phyloP scores from a whole-genome alignment of 2,797 vertebrate species.

The Pelodytes ibericus region DNA sequence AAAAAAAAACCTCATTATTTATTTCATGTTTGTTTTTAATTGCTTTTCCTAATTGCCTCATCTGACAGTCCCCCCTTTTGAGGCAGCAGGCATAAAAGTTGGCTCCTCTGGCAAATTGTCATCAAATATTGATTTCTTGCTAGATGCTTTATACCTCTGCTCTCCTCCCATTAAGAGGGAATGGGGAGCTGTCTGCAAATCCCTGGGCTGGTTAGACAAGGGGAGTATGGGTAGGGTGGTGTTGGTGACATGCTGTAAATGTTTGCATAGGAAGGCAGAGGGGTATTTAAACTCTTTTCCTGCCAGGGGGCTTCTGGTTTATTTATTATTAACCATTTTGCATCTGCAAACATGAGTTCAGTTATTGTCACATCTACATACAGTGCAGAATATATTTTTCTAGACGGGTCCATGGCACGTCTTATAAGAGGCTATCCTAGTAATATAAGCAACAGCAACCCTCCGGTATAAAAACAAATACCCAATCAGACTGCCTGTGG shows the following conservation, averaged over 20 bases:
- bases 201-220: constrained; percentile 27
- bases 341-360: neutral
- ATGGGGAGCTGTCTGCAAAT: constrained; percentile 42
- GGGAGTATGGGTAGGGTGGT: neutral
- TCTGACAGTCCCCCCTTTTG: constrained; percentile 58
- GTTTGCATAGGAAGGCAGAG: constrained; percentile 12
- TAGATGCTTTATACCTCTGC: constrained; percentile 43
- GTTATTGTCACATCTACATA: too few relatives aligned
- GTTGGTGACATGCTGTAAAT: constrained; percentile 19
- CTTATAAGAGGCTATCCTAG: too few relatives aligned
- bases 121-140: constrained; percentile 54
- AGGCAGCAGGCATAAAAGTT: constrained; percentile 41
- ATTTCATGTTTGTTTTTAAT: constrained; percentile 61
- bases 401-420: too few relatives aligned
- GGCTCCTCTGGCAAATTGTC: constrained; percentile 51
- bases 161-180: constrained; percentile 45
- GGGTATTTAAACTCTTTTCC: constrained; percentile 7
- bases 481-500: too few relatives aligned
- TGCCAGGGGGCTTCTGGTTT: neutral
- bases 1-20: constrained; percentile 48
- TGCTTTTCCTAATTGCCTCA: constrained; percentile 65
- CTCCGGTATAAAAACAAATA: too few relatives aligned
- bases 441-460: too few relatives aligned
- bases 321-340: neutral
- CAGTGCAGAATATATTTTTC: too few relatives aligned